Percentiles rank a stretch among this genome's conserved stretches.
Conservation (phyloP, 2,888 invertebrate genomes). For the Drosophila emarginata region DNA sequence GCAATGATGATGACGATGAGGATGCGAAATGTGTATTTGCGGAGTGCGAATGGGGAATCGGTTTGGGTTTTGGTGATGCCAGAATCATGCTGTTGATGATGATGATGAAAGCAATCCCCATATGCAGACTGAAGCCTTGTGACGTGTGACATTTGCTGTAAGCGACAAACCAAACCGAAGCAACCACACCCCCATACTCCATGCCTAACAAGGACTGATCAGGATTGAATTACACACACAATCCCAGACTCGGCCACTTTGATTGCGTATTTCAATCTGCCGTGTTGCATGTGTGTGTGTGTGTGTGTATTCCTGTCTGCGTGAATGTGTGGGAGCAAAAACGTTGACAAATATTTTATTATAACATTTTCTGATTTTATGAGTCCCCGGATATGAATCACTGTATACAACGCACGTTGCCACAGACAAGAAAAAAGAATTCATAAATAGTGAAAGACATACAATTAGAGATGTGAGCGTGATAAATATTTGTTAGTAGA, state of each 20-base stretch:
- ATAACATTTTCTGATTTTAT: constrained; percentile 78
- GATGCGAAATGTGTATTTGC: constrained; percentile 37
- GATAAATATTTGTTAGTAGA: neutral
- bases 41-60: constrained; percentile 25
- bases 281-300: constrained; percentile 26
- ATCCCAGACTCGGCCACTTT: constrained; percentile 76
- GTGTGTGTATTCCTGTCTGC: constrained; percentile 21
- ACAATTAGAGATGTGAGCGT: neutral
- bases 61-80: constrained; percentile 16
- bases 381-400: constrained; percentile 79
- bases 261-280: constrained; percentile 61
- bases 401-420: constrained; percentile 61
- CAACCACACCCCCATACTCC: constrained; percentile 14
- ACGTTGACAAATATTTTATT: constrained; percentile 78
- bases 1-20: constrained; percentile 50
- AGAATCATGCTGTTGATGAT: constrained; percentile 1
- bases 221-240: constrained; percentile 78
- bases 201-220: constrained; percentile 58
- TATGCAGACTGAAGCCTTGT: constrained; percentile 45
- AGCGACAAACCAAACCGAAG: constrained; percentile 72
- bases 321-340: constrained; percentile 52
- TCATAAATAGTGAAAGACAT: constrained; percentile 31
- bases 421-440: constrained; percentile 27
- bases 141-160: constrained; percentile 76
- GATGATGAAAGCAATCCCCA: constrained; percentile 62